Evolutionary conservation across 2,113 vertebrate species (phyloP), one percentile per base, ranked within the genome.

Genomic region (Neopipo cinnamomea): DNA sequence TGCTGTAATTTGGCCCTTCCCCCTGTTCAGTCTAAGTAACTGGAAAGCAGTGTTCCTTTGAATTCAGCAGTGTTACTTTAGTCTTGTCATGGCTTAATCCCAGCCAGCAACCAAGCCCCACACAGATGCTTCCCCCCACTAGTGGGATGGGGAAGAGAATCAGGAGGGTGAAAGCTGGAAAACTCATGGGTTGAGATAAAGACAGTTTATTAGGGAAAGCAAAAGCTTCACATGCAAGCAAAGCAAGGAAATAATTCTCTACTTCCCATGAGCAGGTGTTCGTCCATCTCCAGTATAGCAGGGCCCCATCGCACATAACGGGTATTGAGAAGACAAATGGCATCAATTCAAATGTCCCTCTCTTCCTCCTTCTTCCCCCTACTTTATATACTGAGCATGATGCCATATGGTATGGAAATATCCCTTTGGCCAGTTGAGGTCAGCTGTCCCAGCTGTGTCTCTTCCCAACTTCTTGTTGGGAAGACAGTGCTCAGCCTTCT

Each of bases 221-320:
- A 70, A 90, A 70, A 42, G 21, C 35, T 0, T 0, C 21, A 8
- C 3, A 3, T 53, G 22, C 21, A 53, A 41, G 23, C 39, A 67
- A 82, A 67, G 53, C 33, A 62, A 47, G 47, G 17, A 75, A 41
- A 35, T 47, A 31, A 55, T 68, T 76, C n/a, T 61, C 11, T 68
- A 6, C 30, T 89, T 76, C 24, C n/a, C 22, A 1, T 22, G 30
- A 17, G 17, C 71, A 27, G 5, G 17, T 68, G 62, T 53, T 68
- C 14, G 14, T 41, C 24, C 9, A 12, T 18, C 20, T 30, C n/a
- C 21, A 23, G 41, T 35, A 68, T 17, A 76, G 17, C 31, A 23
- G 41, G 6, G 3, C 47, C 61, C 25, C 14, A 23, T 49, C 8
- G 22, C 4, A 0, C 39, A 25, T 62, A 31, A 31, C 0, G 0